Evolutionary conservation across 2,113 vertebrate species (phyloP).

Genomic region (Bubo scandiacus): DNA sequence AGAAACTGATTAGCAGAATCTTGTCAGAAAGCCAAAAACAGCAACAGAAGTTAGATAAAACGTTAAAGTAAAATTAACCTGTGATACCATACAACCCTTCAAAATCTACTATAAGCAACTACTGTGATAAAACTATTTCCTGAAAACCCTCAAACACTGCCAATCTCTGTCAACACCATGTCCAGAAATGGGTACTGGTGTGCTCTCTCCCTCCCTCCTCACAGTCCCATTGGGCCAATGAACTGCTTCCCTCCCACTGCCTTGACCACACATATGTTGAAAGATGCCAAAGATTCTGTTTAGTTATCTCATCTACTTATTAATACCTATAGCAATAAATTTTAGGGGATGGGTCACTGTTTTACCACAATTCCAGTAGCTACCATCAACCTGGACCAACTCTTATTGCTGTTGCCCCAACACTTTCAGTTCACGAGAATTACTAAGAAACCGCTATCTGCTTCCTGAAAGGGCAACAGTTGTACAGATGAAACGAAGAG

Average conservation of each 20-base stretch:
- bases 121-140: constrained; percentile 31
- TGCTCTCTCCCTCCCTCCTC: constrained; percentile 16
- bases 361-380: background rate
- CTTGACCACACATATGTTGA: constrained; percentile 59
- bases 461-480: background rate
- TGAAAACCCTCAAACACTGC: constrained; percentile 33
- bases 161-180: constrained; percentile 63
- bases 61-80: constrained; percentile 44
- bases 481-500: background rate
- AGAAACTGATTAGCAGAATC: constrained; percentile 50
- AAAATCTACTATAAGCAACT: constrained; percentile 12
- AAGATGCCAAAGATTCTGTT: constrained; percentile 2
- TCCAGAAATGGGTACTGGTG: constrained; percentile 25
- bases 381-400: background rate
- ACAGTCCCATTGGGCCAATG: background rate
- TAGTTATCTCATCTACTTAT: background rate
- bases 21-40: constrained; percentile 53
- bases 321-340: background rate
- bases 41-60: constrained; percentile 44
- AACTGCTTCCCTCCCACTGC: constrained; percentile 38
- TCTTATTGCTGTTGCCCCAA: background rate
- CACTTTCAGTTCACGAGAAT: background rate
- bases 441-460: background rate
- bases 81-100: background rate
- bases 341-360: background rate